phyloP scores from a whole-genome alignment of 1,140 invertebrate species.

The Leptopilina boulardi region DNA sequence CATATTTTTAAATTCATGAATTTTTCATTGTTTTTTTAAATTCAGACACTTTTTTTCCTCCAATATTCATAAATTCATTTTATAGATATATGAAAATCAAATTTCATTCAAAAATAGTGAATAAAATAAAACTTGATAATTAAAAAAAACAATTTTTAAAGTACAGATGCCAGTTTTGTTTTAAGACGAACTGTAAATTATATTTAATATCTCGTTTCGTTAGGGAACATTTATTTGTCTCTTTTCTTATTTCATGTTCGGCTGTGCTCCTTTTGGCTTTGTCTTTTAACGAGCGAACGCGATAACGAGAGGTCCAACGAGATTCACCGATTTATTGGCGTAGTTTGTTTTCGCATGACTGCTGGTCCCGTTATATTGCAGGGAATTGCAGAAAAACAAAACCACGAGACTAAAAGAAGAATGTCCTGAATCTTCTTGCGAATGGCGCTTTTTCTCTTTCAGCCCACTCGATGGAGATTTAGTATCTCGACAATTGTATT shows the following conservation, averaged over 20 bases:
- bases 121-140: too few relatives aligned
- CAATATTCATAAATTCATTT: too few relatives aligned
- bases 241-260: neutral
- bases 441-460: neutral
- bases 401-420: neutral
- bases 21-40: too few relatives aligned
- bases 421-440: neutral
- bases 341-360: constrained; percentile 26
- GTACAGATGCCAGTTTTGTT: neutral
- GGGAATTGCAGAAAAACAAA: neutral
- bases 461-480: neutral
- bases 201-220: neutral
- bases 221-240: neutral
- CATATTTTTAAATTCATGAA: too few relatives aligned
- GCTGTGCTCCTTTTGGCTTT: constrained; percentile 7
- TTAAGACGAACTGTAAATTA: neutral
- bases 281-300: constrained; percentile 19
- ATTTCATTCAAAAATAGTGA: too few relatives aligned
- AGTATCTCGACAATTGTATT: neutral
- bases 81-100: too few relatives aligned
- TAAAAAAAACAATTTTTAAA: too few relatives aligned
- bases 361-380: neutral
- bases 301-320: constrained; percentile 16
- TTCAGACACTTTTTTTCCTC: too few relatives aligned
- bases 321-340: constrained; percentile 26